Percentiles rank a stretch among this genome's conserved stretches.
These are phyloP conservation scores for Thunnus maccoyii DNA, from an alignment of 2,113 vertebrate species.

Conservation along the genomic window DNA sequence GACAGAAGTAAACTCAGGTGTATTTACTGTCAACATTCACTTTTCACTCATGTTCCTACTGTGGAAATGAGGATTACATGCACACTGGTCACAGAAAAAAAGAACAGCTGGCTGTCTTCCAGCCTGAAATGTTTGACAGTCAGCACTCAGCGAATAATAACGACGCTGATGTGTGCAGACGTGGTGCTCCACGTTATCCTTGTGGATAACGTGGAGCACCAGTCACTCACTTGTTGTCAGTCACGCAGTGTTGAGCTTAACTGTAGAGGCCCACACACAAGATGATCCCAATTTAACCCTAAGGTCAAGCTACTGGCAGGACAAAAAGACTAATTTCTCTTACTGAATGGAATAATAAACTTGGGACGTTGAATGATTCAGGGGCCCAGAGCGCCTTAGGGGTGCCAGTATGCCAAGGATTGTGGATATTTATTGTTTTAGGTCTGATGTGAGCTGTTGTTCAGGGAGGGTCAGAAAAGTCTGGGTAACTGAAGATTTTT, in stretches of 20 bases:
- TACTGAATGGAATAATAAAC: background rate
- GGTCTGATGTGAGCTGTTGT: background rate
- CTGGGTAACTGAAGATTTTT: background rate
- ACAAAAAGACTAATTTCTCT: background rate
- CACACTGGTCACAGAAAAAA: background rate
- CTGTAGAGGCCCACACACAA: background rate
- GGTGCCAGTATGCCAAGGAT: background rate
- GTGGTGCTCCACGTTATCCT: background rate
- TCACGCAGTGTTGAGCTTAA: background rate
- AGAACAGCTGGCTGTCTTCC: constrained; percentile 1
- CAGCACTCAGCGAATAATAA: background rate
- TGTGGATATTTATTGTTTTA: background rate
- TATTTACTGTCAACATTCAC: constrained; percentile 1
- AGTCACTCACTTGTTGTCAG: background rate
- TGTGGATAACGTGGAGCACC: background rate
- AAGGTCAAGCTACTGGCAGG: constrained; percentile 2
- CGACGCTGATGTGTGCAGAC: background rate
- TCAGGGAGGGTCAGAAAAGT: background rate
- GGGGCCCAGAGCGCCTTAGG: background rate
- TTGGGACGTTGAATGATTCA: background rate
- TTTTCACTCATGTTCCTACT: background rate
- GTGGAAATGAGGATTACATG: constrained; percentile 36
- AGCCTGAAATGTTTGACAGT: background rate
- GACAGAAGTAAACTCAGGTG: background rate
- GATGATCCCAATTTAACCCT: background rate